Percentiles rank a stretch among this genome's conserved stretches.
Evolutionary conservation across 1,140 invertebrate genomes (phyloP).

Genomic region (Zaprionus kolodkinae): DNA sequence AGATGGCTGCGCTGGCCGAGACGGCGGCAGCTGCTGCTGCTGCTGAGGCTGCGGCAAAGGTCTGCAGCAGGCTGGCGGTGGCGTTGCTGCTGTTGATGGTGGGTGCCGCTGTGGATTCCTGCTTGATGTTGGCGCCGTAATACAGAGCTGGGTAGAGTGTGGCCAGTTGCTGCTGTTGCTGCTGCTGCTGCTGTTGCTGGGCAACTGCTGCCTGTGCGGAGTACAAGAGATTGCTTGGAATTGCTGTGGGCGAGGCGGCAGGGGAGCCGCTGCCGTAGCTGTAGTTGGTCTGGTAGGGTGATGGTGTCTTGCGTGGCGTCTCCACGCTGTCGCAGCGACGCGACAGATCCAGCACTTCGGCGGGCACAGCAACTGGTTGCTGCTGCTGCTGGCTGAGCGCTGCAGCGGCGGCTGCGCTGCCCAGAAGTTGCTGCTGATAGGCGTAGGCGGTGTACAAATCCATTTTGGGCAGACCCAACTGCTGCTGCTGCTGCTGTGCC

Average conservation of each 20-base stretch:
- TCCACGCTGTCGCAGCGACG: slow-evolving; percentile 81
- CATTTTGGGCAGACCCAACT: slow-evolving; percentile 64
- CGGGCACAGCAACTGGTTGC: slow-evolving; percentile 38
- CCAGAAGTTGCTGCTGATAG: slow-evolving; percentile 78
- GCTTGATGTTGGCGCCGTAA: slow-evolving; percentile 65
- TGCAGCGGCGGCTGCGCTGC: slow-evolving; percentile 45
- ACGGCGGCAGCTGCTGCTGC: slow-evolving; percentile 61
- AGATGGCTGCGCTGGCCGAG: slow-evolving; percentile 34
- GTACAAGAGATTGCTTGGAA: slow-evolving; percentile 65
- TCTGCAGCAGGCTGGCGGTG: slow-evolving; percentile 67
- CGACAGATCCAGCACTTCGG: slow-evolving; percentile 82
- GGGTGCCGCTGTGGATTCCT: slow-evolving; percentile 48
- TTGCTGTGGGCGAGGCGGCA: slow-evolving; percentile 61
- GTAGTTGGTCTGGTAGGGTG: slow-evolving; percentile 76
- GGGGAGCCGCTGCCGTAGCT: slow-evolving; percentile 72
- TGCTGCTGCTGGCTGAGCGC: slow-evolving; percentile 66
- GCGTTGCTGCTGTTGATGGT: slow-evolving; percentile 48
- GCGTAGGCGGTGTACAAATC: slow-evolving; percentile 79
- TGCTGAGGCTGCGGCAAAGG: slow-evolving; percentile 69
- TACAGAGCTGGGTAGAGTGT: slow-evolving; percentile 74
- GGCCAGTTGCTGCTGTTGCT: slow-evolving; percentile 59
- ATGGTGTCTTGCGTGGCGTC: slow-evolving; percentile 76
- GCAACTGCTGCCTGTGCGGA: slow-evolving; percentile 54
- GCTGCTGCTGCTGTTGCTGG: slow-evolving; percentile 65
- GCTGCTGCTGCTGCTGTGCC: slow-evolving; percentile 43